Base-by-base conservation (phyloP, 1,140 invertebrate genomes). In the Drosophila setifemur region DNA sequence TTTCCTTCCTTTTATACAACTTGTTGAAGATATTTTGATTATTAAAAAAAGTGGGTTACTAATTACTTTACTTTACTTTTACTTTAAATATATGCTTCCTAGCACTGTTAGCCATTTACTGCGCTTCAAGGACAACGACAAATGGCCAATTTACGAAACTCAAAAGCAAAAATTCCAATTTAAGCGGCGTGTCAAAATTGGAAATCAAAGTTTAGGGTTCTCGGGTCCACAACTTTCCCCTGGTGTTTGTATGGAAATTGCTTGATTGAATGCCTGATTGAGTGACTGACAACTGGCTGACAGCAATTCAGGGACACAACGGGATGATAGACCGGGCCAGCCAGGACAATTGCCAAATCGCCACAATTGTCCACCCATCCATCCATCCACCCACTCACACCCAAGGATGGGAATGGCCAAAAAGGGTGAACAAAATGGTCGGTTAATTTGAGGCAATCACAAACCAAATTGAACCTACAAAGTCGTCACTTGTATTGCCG, bases 381-480 rank as follows among this genome's bases (percentile, higher is more conserved):
- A 61, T n/a, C n/a, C 31, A 55, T 5, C 14, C 18, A 8, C 45
- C 42, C 44, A 53, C 37, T 16, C 33, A 9, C 14, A 5, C n/a
- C 8, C 42, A 33, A 31, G 8, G 23, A 9, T 29, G 5, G 7
- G 26, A 35, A 9, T 18, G n/a, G 3, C 52, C 33, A 48, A 37
- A 58, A 63, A 49, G 68, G 47, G 58, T 55, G 25, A 44, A 42
- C 61, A 48, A 64, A 82, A 82, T 53, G 61, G 39, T 78, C 79
- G 79, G 74, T 85, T 83, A 83, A 83, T 83, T 83, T 83, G 70
- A 63, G 79, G 79, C 79, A 83, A 83, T 83, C 79, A 83, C 49
- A 63, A 54, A 52, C 54, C 64, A 85, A 83, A 83, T 85, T 57
- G 79, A 74, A 71, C 47, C 64, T 54, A 54, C 50, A 37, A 18